A percentile compares a stretch with the other conserved stretches of the same genome.
phyloP scores from a whole-genome alignment of 2,113 vertebrate genomes.

The Dasyornis broadbenti region DNA sequence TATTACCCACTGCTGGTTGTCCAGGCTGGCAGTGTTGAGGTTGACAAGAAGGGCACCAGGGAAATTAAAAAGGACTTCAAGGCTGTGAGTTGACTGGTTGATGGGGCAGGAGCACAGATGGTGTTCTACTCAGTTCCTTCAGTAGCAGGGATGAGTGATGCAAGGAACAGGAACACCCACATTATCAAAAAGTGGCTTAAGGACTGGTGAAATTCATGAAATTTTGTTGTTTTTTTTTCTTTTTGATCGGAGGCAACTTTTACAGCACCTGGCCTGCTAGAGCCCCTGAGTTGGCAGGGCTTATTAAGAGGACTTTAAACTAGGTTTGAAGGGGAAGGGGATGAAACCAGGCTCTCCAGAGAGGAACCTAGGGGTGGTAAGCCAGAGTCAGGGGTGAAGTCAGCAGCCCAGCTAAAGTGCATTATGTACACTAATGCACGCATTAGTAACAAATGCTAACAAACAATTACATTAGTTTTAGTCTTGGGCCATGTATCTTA shows the following conservation, averaged over 20 bases:
- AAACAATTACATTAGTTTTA: rapidly evolving
- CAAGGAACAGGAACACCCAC: too few species aligned
- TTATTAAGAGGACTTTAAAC: background rate
- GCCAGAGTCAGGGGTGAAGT: background rate
- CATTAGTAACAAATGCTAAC: background rate
- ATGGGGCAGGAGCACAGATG: too few species aligned
- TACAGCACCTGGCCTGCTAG: background rate
- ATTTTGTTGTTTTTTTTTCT: background rate
- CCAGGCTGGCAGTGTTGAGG: too few species aligned
- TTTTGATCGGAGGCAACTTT: background rate
- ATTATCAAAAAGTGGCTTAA: background rate
- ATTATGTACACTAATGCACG: background rate
- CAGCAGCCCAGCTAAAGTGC: too few species aligned
- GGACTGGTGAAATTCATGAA: background rate
- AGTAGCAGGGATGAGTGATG: too few species aligned
- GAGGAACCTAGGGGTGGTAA: background rate
- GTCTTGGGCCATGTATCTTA: too few species aligned
- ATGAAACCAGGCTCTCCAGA: background rate
- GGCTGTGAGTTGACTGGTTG: too few species aligned
- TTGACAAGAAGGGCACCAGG: too few species aligned
- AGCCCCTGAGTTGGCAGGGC: background rate
- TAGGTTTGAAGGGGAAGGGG: background rate
- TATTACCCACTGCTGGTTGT: too few species aligned
- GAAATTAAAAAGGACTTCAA: too few species aligned
- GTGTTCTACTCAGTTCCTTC: too few species aligned